A percentile compares a stretch with the other conserved stretches of the same genome.
These are phyloP conservation scores for Arvicola amphibius DNA, from an alignment of 2,797 vertebrate genomes.

Conservation along the genomic window DNA sequence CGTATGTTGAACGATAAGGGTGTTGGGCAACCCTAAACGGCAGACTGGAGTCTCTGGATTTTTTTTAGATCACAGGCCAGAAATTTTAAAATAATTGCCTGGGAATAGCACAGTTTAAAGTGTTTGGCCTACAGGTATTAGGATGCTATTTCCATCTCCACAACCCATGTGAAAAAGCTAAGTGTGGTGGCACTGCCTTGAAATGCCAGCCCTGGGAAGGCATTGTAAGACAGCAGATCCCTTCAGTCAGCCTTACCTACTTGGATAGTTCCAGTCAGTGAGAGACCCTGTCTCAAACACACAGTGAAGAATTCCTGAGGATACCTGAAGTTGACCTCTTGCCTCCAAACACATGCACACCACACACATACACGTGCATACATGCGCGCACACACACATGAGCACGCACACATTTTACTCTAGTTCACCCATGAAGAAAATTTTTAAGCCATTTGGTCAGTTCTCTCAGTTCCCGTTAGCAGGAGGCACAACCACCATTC, in stretches of 20 bases:
- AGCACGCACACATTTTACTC: background rate
- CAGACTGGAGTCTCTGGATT: background rate
- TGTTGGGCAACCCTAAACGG: background rate
- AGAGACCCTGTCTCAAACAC: background rate
- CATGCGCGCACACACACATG: too few species aligned
- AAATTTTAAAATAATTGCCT: background rate
- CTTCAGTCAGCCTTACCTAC: background rate
- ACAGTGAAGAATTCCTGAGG: background rate
- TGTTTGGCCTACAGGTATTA: background rate
- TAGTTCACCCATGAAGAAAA: background rate
- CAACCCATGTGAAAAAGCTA: background rate
- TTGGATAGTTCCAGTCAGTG: background rate
- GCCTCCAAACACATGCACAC: background rate
- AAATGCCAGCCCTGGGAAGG: background rate
- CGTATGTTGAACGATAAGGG: background rate
- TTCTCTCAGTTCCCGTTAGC: background rate
- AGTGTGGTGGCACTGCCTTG: background rate
- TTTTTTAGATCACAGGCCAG: background rate
- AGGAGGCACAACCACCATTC: background rate
- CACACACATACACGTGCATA: background rate
- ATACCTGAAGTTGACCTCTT: background rate
- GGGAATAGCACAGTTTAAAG: background rate
- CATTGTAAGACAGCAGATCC: background rate
- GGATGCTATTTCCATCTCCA: background rate
- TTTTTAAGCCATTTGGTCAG: background rate